Evolutionary conservation across 2,797 vertebrate genomes (phyloP).

Genomic region (Eospalax fontanierii): DNA sequence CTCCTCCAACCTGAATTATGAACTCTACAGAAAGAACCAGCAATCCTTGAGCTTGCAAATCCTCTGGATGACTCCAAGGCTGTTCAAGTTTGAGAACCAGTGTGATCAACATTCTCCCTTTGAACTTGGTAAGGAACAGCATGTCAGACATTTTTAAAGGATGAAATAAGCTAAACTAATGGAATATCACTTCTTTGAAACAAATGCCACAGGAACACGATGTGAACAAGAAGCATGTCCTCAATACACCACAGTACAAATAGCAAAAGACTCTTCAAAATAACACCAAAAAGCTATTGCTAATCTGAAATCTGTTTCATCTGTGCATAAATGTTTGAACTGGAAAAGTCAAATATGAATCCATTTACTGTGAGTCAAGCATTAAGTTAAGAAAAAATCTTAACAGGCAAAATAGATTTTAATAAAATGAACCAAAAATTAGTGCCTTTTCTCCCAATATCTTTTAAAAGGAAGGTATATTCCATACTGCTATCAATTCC

Average conservation of each 20-base stretch:
- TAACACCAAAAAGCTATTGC: conserved; percentile 22
- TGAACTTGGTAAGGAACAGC: conserved; percentile 26
- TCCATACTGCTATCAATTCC: conserved; percentile 7
- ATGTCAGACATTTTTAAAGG: conserved; percentile 49
- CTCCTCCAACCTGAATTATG: not conserved
- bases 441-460: conserved; percentile 36
- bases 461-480: not conserved
- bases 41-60: not conserved
- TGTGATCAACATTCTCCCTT: conserved; percentile 15
- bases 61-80: not conserved
- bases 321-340: conserved; percentile 40
- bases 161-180: conserved; percentile 21
- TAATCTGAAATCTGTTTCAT: conserved; percentile 32
- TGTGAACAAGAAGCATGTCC: conserved; percentile 24
- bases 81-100: not conserved
- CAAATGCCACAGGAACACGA: conserved; percentile 46
- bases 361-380: conserved; percentile 4
- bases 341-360: not conserved
- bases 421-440: conserved; percentile 11
- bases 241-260: conserved; percentile 16
- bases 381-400: conserved; percentile 7
- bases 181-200: conserved; percentile 53
- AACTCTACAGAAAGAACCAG: not conserved
- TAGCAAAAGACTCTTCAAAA: not conserved
- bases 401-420: conserved; percentile 46